Evolutionary conservation across 2,888 invertebrate species (phyloP).

Genomic region (Seira ritae): DNA sequence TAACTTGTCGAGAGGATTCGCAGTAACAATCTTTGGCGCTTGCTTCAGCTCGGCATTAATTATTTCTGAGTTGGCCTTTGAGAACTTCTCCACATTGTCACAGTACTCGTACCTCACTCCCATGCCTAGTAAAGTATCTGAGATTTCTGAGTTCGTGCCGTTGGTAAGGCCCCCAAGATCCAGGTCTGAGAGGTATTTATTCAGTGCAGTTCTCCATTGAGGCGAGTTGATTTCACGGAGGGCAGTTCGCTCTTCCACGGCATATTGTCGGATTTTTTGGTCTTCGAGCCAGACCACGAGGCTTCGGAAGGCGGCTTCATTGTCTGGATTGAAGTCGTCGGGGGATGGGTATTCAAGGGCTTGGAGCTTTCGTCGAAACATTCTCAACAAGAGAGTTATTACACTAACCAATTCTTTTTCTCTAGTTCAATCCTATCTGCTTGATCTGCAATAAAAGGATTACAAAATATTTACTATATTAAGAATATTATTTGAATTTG

Average conservation of each 20-base stretch:
- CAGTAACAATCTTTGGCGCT: conserved; percentile 85
- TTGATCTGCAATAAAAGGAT: too few species aligned
- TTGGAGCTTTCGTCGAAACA: conserved; percentile 86
- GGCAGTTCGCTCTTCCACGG: conserved; percentile 86
- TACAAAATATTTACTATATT: too few species aligned
- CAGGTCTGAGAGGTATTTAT: conserved; percentile 85
- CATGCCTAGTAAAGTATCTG: conserved; percentile 91
- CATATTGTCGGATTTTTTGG: conserved; percentile 92
- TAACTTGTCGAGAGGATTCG: conserved; percentile 89
- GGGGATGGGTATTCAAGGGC: conserved; percentile 87
- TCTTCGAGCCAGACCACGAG: conserved; percentile 94
- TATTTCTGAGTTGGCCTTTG: conserved; percentile 81
- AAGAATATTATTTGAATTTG: background rate
- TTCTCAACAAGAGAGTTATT: conserved; percentile 74
- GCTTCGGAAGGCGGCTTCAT: conserved; percentile 86
- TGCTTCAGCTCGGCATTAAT: conserved; percentile 78
- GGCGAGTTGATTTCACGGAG: conserved; percentile 87
- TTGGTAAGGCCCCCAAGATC: conserved; percentile 78
- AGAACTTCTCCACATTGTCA: conserved; percentile 85
- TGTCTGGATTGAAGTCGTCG: conserved; percentile 83
- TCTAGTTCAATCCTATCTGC: background rate
- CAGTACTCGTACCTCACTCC: conserved; percentile 90
- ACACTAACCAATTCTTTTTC: background rate
- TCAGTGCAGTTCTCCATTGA: conserved; percentile 78
- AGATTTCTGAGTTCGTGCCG: conserved; percentile 80